phyloP scores from a whole-genome alignment of 2,113 vertebrate species.

The Paedocypris sp. region DNA sequence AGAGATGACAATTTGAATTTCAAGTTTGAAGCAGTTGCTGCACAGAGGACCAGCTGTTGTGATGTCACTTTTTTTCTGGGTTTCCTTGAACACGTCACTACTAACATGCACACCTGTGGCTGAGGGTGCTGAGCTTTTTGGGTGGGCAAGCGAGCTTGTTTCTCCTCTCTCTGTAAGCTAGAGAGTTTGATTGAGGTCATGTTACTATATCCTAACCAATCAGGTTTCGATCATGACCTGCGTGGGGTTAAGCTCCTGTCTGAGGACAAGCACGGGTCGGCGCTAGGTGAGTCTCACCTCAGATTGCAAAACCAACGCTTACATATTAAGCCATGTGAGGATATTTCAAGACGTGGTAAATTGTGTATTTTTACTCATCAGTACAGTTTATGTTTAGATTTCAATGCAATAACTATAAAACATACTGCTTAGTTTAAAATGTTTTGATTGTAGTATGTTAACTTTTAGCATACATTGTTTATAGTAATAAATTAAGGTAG shows the following conservation, averaged over 20 bases:
- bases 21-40: no score
- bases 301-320: no score
- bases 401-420: no score
- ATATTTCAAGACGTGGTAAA: no score
- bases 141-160: conserved; percentile 43
- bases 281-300: conserved; percentile 70
- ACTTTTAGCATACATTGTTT: no score
- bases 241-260: conserved; percentile 76
- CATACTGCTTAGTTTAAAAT: no score
- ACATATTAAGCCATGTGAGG: no score
- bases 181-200: conserved; percentile 47
- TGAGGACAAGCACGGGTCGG: conserved; percentile 83
- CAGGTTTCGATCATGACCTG: conserved; percentile 88
- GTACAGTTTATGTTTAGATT: no score
- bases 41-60: conserved; percentile 35
- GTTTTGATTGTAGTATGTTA: no score
- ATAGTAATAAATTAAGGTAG: no score
- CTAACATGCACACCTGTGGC: conserved; percentile 8
- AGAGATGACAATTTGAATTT: no score
- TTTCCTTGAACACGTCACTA: conserved; percentile 23
- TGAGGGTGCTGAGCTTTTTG: conserved; percentile 50
- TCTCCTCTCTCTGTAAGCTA: conserved; percentile 48
- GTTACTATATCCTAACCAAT: conserved; percentile 59
- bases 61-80: conserved; percentile 20
- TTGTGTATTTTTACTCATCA: no score